Evolutionary conservation across 2,797 vertebrate species (phyloP).

Genomic region (Kryptolebias ocellatus): DNA sequence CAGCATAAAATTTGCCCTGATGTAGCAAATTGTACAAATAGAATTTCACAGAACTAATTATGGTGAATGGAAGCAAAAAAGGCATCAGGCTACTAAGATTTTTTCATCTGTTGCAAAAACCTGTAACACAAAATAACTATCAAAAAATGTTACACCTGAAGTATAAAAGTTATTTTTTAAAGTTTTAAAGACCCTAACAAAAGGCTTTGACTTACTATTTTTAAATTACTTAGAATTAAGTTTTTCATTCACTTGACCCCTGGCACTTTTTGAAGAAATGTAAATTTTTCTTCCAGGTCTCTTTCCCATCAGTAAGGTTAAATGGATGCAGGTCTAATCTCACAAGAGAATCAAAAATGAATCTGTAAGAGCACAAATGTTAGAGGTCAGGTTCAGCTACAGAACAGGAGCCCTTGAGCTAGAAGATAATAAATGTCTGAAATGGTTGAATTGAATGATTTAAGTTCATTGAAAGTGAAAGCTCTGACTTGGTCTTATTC

Average conservation of each 20-base stretch:
- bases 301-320: constrained; percentile 13
- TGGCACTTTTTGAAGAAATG: background rate
- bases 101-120: no score
- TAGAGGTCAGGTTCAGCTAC: constrained; percentile 12
- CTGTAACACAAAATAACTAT: no score
- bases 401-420: constrained; percentile 1
- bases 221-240: no score
- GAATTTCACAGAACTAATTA: no score
- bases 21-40: no score
- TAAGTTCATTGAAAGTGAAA: background rate
- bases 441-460: background rate
- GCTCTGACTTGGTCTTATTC: constrained; percentile 1
- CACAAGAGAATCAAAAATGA: background rate
- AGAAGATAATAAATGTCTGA: constrained; percentile 3
- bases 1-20: background rate
- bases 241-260: background rate
- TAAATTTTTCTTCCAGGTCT: background rate
- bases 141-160: no score
- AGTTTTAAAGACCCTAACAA: no score
- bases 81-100: no score
- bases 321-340: constrained; percentile 2
- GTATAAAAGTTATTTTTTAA: no score
- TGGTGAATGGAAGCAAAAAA: no score
- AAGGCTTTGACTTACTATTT: no score
- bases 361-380: constrained; percentile 1